A percentile compares a stretch with the other conserved stretches of the same genome.
Conservation (phyloP, 1,140 invertebrate genomes). For the Ostrea denselamellosa region DNA sequence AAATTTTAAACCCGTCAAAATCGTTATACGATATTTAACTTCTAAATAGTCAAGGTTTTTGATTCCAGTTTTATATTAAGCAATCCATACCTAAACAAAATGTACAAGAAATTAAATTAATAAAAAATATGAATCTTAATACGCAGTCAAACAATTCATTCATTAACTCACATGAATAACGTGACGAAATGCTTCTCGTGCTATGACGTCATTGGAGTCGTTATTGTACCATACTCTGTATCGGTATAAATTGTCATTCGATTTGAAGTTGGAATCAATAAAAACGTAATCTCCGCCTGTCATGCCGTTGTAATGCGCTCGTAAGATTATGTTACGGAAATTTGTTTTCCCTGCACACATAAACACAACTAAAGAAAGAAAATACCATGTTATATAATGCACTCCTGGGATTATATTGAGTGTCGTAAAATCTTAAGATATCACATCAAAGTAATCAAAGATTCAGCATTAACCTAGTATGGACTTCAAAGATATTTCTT, state of each 20-base stretch:
- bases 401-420: neutral
- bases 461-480: neutral
- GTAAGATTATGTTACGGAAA: conserved; percentile 8
- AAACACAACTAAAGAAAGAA: conserved; percentile 18
- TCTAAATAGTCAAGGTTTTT: no score
- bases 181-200: conserved; percentile 24
- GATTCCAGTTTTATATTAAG: no score
- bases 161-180: conserved; percentile 15
- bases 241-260: neutral
- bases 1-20: no score
- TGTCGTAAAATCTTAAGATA: neutral
- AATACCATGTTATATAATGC: neutral
- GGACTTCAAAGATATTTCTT: no score
- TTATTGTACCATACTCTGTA: conserved; percentile 12
- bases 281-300: conserved; percentile 6
- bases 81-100: no score
- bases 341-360: neutral
- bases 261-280: conserved; percentile 31
- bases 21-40: no score
- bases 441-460: neutral
- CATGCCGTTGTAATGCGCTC: neutral
- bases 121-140: no score
- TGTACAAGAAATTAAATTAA: no score
- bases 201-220: conserved; percentile 1
- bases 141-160: no score